These are phyloP conservation scores for Bembecia ichneumoniformis DNA, from an alignment of 2,888 invertebrate species.

Conservation along the genomic window DNA sequence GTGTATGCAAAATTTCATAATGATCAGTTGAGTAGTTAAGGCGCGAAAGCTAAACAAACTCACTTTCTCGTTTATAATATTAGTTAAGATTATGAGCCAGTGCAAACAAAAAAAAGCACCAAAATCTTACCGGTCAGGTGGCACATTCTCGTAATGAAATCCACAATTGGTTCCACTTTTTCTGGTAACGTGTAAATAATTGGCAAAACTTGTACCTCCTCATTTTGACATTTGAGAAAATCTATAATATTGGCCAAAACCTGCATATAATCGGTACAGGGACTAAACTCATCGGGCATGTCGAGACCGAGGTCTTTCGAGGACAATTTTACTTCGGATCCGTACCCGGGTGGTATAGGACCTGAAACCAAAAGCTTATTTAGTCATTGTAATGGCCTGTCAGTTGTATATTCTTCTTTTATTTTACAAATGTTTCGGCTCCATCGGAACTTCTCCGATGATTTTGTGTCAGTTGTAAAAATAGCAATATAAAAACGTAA, in stretches of 20 bases:
- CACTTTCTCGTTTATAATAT: neutral
- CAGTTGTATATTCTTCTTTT: no score
- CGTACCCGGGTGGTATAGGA: slow-evolving; percentile 45
- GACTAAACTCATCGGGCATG: slow-evolving; percentile 24
- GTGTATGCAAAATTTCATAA: no score
- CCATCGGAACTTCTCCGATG: no score
- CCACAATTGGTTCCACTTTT: slow-evolving; percentile 29
- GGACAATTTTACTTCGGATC: slow-evolving; percentile 38
- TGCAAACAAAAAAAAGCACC: neutral
- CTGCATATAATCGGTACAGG: slow-evolving; percentile 28
- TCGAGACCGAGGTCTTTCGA: slow-evolving; percentile 32
- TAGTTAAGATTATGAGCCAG: neutral
- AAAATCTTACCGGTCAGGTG: slow-evolving; percentile 29
- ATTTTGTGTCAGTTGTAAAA: no score
- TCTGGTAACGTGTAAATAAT: slow-evolving; percentile 51
- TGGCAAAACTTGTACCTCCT: slow-evolving; percentile 22
- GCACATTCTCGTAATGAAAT: slow-evolving; percentile 47
- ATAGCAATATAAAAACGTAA: no score
- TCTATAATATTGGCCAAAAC: slow-evolving; percentile 44
- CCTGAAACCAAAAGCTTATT: slow-evolving; percentile 18
- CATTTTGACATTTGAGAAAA: slow-evolving; percentile 33
- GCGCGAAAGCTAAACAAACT: neutral
- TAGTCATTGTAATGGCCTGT: no score
- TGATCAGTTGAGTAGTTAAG: no score
- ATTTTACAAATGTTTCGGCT: no score